Evolutionary conservation across 1,140 invertebrate species (phyloP).

Genomic region (Mercenaria mercenaria): DNA sequence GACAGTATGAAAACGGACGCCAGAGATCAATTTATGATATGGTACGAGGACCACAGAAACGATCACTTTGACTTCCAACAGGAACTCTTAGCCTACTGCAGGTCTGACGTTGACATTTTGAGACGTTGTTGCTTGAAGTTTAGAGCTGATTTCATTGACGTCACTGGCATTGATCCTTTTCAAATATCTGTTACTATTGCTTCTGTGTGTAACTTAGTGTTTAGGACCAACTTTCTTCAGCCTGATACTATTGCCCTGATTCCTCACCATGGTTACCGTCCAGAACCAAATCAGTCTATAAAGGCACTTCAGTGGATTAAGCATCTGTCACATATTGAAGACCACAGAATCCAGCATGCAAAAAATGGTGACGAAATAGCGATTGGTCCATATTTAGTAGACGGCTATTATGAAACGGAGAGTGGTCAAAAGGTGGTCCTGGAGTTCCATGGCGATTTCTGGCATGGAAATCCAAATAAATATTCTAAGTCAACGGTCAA

Average conservation of each 20-base stretch:
- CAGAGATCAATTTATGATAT: constrained; percentile 39
- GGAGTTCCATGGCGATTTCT: constrained; percentile 68
- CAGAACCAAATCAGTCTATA: constrained; percentile 22
- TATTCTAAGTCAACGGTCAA: constrained; percentile 50
- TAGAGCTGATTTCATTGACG: too few species aligned
- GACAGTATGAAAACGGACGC: constrained; percentile 32
- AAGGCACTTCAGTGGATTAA: constrained; percentile 47
- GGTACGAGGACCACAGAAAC: constrained; percentile 43
- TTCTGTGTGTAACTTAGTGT: constrained; percentile 21
- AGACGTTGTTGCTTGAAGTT: constrained; percentile 40
- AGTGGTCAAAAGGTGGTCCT: background rate
- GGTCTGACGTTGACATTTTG: constrained; percentile 49
- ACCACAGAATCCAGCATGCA: constrained; percentile 12
- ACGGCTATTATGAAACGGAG: constrained; percentile 18
- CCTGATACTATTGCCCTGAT: background rate
- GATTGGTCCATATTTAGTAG: constrained; percentile 35
- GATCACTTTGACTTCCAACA: too few species aligned
- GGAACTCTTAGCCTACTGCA: constrained; percentile 39
- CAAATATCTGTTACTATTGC: constrained; percentile 54
- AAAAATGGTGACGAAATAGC: constrained; percentile 9
- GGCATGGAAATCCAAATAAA: constrained; percentile 71
- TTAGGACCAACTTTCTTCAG: constrained; percentile 19
- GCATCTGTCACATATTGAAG: background rate
- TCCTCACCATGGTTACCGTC: constrained; percentile 28
- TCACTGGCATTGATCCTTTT: constrained; percentile 43